phyloP scores from a whole-genome alignment of 2,888 invertebrate species.

The Alloscopus bannaensis region DNA sequence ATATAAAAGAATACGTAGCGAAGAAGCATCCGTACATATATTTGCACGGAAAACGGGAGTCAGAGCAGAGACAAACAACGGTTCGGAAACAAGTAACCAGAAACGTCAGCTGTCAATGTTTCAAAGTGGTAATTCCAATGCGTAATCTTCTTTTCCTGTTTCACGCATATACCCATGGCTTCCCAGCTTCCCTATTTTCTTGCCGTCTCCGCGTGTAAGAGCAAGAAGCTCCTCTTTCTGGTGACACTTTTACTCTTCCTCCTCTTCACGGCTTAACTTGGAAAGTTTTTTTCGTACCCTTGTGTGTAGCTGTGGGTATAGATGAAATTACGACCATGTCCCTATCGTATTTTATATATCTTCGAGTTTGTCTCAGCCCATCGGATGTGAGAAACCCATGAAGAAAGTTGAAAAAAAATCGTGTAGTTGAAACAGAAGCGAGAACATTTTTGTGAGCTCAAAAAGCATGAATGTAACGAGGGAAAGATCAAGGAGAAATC shows the following conservation, averaged over 20 bases:
- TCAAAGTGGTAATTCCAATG: slow-evolving; percentile 49
- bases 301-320: neutral
- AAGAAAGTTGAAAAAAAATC: slow-evolving; percentile 39
- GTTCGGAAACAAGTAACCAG: slow-evolving; percentile 16
- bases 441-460: slow-evolving; percentile 23
- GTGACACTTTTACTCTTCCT: slow-evolving; percentile 27
- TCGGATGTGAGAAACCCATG: neutral
- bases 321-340: neutral
- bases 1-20: too few relatives aligned
- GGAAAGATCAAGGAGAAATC: slow-evolving; percentile 57
- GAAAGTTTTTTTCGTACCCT: neutral
- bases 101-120: slow-evolving; percentile 45
- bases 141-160: slow-evolving; percentile 25
- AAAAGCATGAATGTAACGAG: slow-evolving; percentile 18
- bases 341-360: slow-evolving; percentile 16
- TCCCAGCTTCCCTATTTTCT: neutral
- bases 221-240: neutral
- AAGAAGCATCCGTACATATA: too few relatives aligned
- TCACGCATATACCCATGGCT: slow-evolving; percentile 9
- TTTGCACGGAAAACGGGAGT: too few relatives aligned
- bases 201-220: neutral
- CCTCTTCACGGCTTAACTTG: slow-evolving; percentile 13
- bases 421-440: slow-evolving; percentile 44
- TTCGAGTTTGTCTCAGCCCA: neutral
- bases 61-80: neutral